A percentile compares a stretch with the other conserved stretches of the same genome.
These are phyloP conservation scores for Ips typographus DNA, from an alignment of 1,140 invertebrate species.

Conservation along the genomic window DNA sequence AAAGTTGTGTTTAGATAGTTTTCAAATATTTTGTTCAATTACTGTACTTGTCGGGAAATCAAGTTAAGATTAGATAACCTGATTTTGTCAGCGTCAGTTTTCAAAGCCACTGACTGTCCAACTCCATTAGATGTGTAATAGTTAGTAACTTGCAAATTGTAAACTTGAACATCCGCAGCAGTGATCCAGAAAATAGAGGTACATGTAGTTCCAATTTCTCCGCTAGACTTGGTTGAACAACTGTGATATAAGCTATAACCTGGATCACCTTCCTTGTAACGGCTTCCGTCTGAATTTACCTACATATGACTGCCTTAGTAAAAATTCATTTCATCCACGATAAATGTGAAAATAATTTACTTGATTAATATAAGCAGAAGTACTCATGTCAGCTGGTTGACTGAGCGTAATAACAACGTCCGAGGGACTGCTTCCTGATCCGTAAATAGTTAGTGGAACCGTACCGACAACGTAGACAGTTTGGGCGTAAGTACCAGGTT, in stretches of 20 bases:
- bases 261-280: slow-evolving; percentile 14
- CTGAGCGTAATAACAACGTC: slow-evolving; percentile 9
- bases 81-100: slow-evolving; percentile 8
- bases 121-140: neutral
- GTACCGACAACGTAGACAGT: slow-evolving; percentile 17
- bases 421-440: slow-evolving; percentile 13
- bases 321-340: too few relatives aligned
- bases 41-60: slow-evolving; percentile 8
- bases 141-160: slow-evolving; percentile 16
- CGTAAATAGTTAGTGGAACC: slow-evolving; percentile 24
- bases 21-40: neutral
- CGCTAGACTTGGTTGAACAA: slow-evolving; percentile 13
- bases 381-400: slow-evolving; percentile 5
- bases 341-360: neutral
- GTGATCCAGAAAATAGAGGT: slow-evolving; percentile 14
- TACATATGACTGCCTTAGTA: neutral
- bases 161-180: neutral
- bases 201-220: slow-evolving; percentile 21
- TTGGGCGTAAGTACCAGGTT: slow-evolving; percentile 16
- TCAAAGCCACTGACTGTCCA: slow-evolving; percentile 14
- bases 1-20: neutral
- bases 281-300: slow-evolving; percentile 12
- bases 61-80: slow-evolving; percentile 2
- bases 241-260: slow-evolving; percentile 11
- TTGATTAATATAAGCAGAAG: slow-evolving; percentile 9